phyloP scores from a whole-genome alignment of 2,113 vertebrate species.

The Uria aalge region DNA sequence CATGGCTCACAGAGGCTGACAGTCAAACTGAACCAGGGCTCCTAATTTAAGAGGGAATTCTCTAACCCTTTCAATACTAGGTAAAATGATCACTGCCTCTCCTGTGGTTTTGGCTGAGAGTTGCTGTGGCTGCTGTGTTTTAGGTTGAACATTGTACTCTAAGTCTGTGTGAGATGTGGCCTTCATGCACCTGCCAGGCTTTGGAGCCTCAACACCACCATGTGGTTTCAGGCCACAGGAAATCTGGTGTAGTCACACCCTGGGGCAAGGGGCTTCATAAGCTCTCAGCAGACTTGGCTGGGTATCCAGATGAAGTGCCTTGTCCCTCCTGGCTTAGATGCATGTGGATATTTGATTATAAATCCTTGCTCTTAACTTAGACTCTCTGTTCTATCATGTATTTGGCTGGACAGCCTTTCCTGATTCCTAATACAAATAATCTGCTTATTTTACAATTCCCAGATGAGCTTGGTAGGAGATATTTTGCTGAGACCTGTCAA shows the following conservation, averaged over 20 bases:
- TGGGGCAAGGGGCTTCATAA: background rate
- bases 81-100: background rate
- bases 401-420: background rate
- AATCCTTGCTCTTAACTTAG: background rate
- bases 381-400: background rate
- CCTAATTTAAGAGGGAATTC: background rate
- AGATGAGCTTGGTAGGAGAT: background rate
- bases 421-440: background rate
- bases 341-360: background rate
- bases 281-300: background rate
- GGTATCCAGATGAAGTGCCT: background rate
- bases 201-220: background rate
- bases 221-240: background rate
- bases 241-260: background rate
- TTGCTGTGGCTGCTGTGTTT: background rate
- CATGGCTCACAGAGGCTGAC: background rate
- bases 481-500: background rate
- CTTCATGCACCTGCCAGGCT: background rate
- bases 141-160: background rate
- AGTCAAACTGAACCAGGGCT: background rate
- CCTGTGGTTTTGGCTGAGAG: background rate
- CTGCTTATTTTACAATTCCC: background rate
- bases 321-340: background rate
- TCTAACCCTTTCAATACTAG: background rate
- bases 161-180: background rate